Evolutionary conservation across 2,888 invertebrate genomes (phyloP).

Genomic region (Tanytarsus gracilentus): DNA sequence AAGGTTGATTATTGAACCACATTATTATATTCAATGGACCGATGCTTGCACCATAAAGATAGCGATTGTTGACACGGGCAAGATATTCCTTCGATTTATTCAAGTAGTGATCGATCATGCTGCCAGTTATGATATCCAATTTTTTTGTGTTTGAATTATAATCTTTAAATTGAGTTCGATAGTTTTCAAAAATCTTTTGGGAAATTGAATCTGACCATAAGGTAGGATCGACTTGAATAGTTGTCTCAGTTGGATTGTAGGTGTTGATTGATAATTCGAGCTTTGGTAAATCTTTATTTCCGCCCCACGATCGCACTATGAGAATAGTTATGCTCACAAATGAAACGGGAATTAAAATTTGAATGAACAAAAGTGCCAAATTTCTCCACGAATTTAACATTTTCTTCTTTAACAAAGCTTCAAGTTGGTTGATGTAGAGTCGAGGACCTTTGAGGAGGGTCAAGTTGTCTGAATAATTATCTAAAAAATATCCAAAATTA

Average conservation of each 20-base stretch:
- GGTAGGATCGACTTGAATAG: slow-evolving; percentile 34
- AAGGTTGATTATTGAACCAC: slow-evolving; percentile 66
- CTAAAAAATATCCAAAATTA: too few species aligned
- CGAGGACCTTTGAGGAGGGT: slow-evolving; percentile 32
- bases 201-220: not conserved
- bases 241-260: slow-evolving; percentile 39
- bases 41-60: slow-evolving; percentile 51
- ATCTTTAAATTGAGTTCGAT: not conserved
- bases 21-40: slow-evolving; percentile 40
- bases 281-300: slow-evolving; percentile 46
- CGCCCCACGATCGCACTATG: slow-evolving; percentile 45
- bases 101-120: slow-evolving; percentile 18
- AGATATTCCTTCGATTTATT: slow-evolving; percentile 34
- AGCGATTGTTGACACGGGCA: slow-evolving; percentile 45
- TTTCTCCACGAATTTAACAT: slow-evolving; percentile 51
- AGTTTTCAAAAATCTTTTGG: slow-evolving; percentile 6
- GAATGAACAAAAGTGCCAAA: slow-evolving; percentile 51
- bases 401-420: slow-evolving; percentile 54
- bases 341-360: slow-evolving; percentile 54
- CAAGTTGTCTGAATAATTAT: slow-evolving; percentile 1
- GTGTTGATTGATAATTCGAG: slow-evolving; percentile 48
- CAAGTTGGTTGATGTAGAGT: slow-evolving; percentile 47
- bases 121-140: not conserved
- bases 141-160: not conserved
- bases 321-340: slow-evolving; percentile 53